Evolutionary conservation across 2,888 invertebrate species (phyloP).

Genomic region (Cryptocheilus praepositus): DNA sequence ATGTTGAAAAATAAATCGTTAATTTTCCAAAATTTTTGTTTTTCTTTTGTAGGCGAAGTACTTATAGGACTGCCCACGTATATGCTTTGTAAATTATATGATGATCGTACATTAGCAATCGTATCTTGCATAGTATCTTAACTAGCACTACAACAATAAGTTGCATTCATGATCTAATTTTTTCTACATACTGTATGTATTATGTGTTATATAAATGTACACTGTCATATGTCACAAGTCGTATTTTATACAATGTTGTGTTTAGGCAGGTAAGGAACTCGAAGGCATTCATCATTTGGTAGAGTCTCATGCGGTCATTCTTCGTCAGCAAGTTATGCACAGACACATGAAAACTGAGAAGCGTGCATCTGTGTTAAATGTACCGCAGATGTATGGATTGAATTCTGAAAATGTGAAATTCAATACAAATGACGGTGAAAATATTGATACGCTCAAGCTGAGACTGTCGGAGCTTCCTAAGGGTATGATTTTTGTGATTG

Average conservation of each 20-base stretch:
- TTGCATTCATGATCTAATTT: too few species aligned
- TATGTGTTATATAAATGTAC: too few species aligned
- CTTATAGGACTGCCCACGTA: too few species aligned
- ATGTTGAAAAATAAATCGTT: too few species aligned
- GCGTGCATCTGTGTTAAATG: conserved; percentile 40
- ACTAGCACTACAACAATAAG: too few species aligned
- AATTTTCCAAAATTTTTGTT: too few species aligned
- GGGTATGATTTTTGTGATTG: conserved; percentile 49
- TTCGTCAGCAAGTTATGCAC: conserved; percentile 64
- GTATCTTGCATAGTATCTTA: conserved; percentile 4
- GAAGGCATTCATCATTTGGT: conserved; percentile 63
- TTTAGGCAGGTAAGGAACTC: conserved; percentile 51
- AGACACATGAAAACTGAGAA: conserved; percentile 61
- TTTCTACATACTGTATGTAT: too few species aligned
- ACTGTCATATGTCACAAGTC: too few species aligned
- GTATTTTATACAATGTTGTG: background rate
- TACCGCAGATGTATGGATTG: conserved; percentile 52
- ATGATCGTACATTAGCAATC: background rate
- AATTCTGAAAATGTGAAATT: conserved; percentile 54
- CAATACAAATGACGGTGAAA: conserved; percentile 37
- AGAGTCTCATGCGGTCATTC: conserved; percentile 66
- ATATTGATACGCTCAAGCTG: conserved; percentile 42
- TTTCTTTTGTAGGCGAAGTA: too few species aligned
- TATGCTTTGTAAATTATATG: too few species aligned
- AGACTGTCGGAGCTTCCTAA: conserved; percentile 62